Evolutionary conservation across 2,888 invertebrate species (phyloP).

Genomic region (Drosophila austrosaltans): DNA sequence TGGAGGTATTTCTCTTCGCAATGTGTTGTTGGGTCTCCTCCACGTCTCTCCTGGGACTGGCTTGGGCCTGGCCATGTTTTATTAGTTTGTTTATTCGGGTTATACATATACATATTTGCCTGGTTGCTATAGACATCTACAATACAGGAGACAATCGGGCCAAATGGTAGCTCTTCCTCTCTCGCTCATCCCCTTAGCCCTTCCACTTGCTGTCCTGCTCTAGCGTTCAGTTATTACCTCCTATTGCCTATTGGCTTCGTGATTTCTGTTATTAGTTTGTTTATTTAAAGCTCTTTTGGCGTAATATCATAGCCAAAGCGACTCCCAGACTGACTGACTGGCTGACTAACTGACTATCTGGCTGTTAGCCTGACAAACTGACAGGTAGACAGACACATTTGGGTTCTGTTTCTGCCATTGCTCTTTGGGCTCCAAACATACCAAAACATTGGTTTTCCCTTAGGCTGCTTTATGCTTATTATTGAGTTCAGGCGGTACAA

Average conservation of each 20-base stretch:
- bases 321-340: conserved; percentile 34
- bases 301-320: conserved; percentile 57
- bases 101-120: conserved; percentile 74
- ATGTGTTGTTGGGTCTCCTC: conserved; percentile 34
- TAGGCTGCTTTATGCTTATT: conserved; percentile 46
- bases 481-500: conserved; percentile 45
- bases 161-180: conserved; percentile 41
- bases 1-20: conserved; percentile 41
- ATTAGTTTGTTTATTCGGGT: conserved; percentile 84
- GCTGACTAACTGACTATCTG: conserved; percentile 33
- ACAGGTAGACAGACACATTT: conserved; percentile 30
- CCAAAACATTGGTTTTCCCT: conserved; percentile 63
- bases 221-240: conserved; percentile 37
- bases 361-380: conserved; percentile 33
- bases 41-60: conserved; percentile 38
- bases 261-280: conserved; percentile 78
- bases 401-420: conserved; percentile 34
- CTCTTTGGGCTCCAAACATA: conserved; percentile 61
- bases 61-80: conserved; percentile 70
- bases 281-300: conserved; percentile 76
- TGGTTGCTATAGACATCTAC: conserved; percentile 81
- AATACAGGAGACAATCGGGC: conserved; percentile 47
- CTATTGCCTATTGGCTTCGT: conserved; percentile 62
- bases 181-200: conserved; percentile 19
- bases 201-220: conserved; percentile 17